Conservation (phyloP, 2,888 invertebrate species). For the Macrophya annulata region DNA sequence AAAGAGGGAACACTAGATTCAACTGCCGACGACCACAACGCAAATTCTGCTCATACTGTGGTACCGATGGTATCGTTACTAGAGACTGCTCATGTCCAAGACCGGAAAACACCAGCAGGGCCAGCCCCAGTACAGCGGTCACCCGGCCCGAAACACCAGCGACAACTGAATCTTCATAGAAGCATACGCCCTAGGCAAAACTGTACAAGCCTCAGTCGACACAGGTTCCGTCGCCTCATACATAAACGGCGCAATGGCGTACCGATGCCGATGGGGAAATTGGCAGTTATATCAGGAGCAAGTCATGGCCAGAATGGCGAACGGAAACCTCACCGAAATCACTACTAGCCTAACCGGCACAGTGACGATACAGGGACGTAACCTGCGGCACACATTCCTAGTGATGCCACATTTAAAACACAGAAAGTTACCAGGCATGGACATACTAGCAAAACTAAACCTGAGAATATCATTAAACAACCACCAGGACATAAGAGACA, state of each 20-base stretch:
- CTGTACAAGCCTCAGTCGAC: background rate
- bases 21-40: background rate
- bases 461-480: background rate
- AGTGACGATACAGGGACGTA: no score
- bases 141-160: background rate
- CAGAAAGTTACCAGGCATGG: no score
- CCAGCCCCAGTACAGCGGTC: background rate
- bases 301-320: background rate
- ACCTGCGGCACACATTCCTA: no score
- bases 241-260: background rate
- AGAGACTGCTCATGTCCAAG: background rate
- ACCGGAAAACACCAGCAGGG: background rate
- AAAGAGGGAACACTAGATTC: background rate
- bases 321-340: background rate
- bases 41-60: constrained; percentile 29
- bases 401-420: no score
- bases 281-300: background rate
- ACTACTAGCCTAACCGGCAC: no score
- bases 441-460: background rate
- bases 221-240: background rate
- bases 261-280: background rate
- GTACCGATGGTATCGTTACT: background rate
- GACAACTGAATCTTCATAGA: background rate
- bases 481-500: constrained; percentile 77
- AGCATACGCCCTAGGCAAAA: background rate